Evolutionary conservation across 2,888 invertebrate genomes (phyloP).

Genomic region (Thysanoteuthis rhombus): DNA sequence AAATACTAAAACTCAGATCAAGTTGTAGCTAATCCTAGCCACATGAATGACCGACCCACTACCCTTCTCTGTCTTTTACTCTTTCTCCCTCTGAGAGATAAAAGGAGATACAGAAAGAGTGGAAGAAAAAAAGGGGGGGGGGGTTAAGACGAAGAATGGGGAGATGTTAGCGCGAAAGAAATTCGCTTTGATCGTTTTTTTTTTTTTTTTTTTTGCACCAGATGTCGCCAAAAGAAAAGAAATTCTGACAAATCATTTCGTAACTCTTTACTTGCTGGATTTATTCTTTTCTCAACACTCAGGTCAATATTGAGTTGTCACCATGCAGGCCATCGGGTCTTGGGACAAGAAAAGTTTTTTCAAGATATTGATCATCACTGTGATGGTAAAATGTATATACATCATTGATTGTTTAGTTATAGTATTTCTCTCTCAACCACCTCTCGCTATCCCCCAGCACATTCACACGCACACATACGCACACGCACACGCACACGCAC

Average conservation of each 20-base stretch:
- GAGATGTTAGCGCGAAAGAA: neutral
- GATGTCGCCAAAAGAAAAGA: neutral
- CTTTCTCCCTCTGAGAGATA: no score
- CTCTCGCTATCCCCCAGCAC: no score
- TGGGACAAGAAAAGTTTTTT: neutral
- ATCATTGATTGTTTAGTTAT: no score
- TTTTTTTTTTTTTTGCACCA: neutral
- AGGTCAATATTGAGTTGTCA: neutral
- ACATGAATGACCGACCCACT: no score
- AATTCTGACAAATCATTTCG: neutral
- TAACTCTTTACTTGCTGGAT: neutral
- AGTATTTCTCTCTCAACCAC: no score
- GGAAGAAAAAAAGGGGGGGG: neutral
- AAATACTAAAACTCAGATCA: no score
- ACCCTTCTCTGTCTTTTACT: no score
- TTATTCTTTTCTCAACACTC: neutral
- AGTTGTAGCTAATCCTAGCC: no score
- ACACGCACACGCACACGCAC: no score
- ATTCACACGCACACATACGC: no score
- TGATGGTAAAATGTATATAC: no score
- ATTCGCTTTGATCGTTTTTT: neutral
- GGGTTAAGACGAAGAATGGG: neutral
- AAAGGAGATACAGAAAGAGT: neutral
- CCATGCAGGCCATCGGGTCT: neutral
- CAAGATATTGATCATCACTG: no score